Evolutionary conservation across 2,113 vertebrate species (phyloP).

Genomic region (Strigops habroptila): DNA sequence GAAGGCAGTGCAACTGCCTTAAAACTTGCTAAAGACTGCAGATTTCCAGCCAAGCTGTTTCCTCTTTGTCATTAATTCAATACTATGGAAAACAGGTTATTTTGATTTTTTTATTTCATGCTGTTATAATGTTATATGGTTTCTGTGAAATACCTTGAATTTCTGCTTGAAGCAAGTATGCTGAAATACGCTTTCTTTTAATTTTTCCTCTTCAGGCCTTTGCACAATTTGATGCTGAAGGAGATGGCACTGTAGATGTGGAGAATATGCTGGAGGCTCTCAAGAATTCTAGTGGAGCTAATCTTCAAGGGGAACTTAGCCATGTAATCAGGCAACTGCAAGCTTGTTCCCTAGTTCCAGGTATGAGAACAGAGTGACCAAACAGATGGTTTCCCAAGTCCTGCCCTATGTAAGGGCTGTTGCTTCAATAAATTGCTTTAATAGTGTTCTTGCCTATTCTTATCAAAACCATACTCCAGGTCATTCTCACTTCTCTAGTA

Average conservation of each 20-base stretch:
- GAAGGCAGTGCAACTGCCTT: not conserved
- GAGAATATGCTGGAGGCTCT: conserved; percentile 92
- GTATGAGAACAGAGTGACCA: conserved; percentile 61
- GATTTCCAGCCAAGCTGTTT: not conserved
- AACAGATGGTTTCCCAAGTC: not conserved
- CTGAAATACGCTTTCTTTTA: not conserved
- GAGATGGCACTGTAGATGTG: conserved; percentile 91
- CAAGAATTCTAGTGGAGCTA: conserved; percentile 92
- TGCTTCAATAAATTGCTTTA: not conserved
- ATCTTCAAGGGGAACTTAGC: conserved; percentile 93
- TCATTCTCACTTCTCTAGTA: not conserved
- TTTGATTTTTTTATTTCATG: not conserved
- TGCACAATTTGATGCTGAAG: conserved; percentile 95
- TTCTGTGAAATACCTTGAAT: not conserved
- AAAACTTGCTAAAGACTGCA: not conserved
- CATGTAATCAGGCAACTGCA: conserved; percentile 94
- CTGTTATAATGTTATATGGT: not conserved
- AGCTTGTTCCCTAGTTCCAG: conserved; percentile 94
- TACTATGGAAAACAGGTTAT: fast-evolving
- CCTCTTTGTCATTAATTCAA: not conserved
- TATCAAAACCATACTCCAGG: not conserved
- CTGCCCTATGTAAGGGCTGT: not conserved
- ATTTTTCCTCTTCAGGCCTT: conserved; percentile 79
- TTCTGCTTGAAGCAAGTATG: not conserved
- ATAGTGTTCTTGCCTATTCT: not conserved